Evolutionary conservation across 2,888 invertebrate species (phyloP).

Genomic region (Patella caerulea): DNA sequence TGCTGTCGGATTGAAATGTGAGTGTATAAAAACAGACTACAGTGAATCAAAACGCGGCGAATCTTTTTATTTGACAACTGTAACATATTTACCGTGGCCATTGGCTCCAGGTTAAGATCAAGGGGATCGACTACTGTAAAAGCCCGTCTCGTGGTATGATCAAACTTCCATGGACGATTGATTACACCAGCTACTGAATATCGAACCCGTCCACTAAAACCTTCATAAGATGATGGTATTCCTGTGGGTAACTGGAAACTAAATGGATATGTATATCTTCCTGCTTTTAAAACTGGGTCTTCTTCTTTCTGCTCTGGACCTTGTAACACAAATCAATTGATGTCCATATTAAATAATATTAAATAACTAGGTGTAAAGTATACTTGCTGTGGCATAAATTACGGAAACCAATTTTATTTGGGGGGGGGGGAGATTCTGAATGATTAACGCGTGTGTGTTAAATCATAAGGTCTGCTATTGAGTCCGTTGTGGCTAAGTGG

Average conservation of each 20-base stretch:
- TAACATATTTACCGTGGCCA: constrained; percentile 42
- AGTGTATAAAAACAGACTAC: no score
- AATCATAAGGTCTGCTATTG: no score
- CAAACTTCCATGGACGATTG: constrained; percentile 87
- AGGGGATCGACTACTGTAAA: constrained; percentile 86
- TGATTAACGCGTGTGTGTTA: no score
- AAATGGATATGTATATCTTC: constrained; percentile 84
- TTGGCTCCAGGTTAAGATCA: constrained; percentile 79
- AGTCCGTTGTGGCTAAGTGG: no score
- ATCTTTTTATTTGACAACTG: no score
- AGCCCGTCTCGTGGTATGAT: constrained; percentile 84
- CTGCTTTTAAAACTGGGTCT: constrained; percentile 75
- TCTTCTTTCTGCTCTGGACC: constrained; percentile 18
- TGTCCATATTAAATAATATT: no score
- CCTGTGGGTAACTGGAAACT: constrained; percentile 79
- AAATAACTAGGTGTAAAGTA: no score
- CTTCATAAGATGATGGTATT: constrained; percentile 57
- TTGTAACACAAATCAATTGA: not conserved
- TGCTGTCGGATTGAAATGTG: no score
- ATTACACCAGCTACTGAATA: constrained; percentile 84
- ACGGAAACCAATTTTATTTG: no score
- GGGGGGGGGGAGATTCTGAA: no score
- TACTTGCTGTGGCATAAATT: no score
- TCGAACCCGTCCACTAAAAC: constrained; percentile 77
- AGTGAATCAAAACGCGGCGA: no score